Evolutionary conservation across 2,888 invertebrate species (phyloP).

Genomic region (Athalia rosae): DNA sequence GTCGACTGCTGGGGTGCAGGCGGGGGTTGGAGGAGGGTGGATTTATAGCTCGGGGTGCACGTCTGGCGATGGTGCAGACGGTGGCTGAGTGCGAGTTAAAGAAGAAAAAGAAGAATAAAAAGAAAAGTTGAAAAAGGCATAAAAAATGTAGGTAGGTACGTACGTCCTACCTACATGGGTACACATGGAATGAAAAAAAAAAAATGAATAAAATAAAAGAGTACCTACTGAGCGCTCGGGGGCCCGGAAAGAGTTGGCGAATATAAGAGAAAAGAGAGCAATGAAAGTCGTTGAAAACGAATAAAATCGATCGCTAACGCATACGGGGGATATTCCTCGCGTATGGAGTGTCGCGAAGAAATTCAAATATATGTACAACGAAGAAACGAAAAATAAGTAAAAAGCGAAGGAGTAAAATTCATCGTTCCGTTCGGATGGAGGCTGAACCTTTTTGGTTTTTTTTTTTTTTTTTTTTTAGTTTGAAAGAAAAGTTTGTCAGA

Average conservation of each 20-base stretch:
- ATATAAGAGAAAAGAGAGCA: not conserved
- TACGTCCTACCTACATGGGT: not conserved
- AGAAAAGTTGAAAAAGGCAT: not conserved
- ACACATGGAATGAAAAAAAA: not conserved
- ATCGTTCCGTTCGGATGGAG: too few relatives aligned
- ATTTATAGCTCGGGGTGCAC: slow-evolving; percentile 10
- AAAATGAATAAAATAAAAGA: slow-evolving; percentile 4
- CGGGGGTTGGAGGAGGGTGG: not conserved
- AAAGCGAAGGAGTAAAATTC: too few relatives aligned
- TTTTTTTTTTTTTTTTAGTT: too few relatives aligned
- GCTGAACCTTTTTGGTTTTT: too few relatives aligned
- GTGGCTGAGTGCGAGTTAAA: not conserved
- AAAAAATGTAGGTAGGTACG: not conserved
- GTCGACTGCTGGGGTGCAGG: not conserved
- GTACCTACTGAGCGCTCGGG: not conserved
- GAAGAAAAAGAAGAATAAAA: not conserved
- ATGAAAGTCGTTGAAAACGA: slow-evolving; percentile 18
- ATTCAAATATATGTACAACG: slow-evolving; percentile 5
- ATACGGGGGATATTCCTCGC: not conserved
- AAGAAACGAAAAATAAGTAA: not conserved
- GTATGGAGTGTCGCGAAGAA: not conserved
- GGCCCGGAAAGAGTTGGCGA: not conserved
- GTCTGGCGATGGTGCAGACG: slow-evolving; percentile 7
- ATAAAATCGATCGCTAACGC: slow-evolving; percentile 24
- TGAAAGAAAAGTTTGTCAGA: too few relatives aligned